Conservation (phyloP, 2,888 invertebrate genomes). For the Oscheius sp. region DNA sequence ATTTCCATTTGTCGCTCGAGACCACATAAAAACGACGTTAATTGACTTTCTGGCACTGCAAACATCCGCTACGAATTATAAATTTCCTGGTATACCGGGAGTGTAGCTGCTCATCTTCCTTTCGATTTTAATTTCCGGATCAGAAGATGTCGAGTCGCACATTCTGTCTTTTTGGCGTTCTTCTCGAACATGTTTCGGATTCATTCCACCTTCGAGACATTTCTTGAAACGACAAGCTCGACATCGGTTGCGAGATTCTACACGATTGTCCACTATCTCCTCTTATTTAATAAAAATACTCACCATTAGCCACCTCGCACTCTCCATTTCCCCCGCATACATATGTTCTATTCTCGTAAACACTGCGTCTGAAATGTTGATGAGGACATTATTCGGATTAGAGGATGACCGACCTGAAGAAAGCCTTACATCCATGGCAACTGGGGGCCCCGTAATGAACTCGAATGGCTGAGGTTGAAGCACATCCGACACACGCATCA, state of each 20-base stretch:
- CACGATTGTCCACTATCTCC: too few species aligned
- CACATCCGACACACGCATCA: slow-evolving; percentile 61
- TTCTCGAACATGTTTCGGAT: slow-evolving; percentile 60
- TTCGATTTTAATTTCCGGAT: slow-evolving; percentile 1
- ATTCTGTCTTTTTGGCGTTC: slow-evolving; percentile 44
- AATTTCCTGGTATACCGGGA: neutral
- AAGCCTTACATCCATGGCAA: slow-evolving; percentile 67
- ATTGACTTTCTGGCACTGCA: slow-evolving; percentile 20
- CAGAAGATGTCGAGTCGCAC: neutral
- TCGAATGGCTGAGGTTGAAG: slow-evolving; percentile 55
- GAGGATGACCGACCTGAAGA: slow-evolving; percentile 42
- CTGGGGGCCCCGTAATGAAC: slow-evolving; percentile 64
- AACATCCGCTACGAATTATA: neutral
- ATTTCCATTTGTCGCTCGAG: slow-evolving; percentile 53
- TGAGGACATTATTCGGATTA: neutral
- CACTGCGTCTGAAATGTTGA: slow-evolving; percentile 49
- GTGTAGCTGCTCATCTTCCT: neutral
- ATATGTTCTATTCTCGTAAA: slow-evolving; percentile 62
- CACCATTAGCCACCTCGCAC: slow-evolving; percentile 64
- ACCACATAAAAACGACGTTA: slow-evolving; percentile 47
- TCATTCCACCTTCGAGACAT: slow-evolving; percentile 47
- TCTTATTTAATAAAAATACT: neutral
- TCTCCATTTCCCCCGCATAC: slow-evolving; percentile 54
- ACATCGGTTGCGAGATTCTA: slow-evolving; percentile 31
- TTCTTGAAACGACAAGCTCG: slow-evolving; percentile 32